Percentiles rank a stretch among this genome's conserved stretches.
phyloP scores from a whole-genome alignment of 2,113 vertebrate genomes.

The Enhydra lutris region DNA sequence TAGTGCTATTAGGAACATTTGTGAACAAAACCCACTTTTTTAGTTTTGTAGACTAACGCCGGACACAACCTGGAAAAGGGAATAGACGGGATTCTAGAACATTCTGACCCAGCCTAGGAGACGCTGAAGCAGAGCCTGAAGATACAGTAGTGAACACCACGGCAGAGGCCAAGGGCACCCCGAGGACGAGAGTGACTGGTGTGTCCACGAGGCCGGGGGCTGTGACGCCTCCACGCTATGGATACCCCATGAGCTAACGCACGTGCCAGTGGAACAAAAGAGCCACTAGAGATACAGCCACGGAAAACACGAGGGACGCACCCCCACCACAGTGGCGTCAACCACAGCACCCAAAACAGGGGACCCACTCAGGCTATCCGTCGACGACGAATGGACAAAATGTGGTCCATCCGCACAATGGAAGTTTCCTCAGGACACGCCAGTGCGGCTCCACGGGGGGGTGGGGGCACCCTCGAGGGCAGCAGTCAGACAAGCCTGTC shows the following conservation, averaged over 20 bases:
- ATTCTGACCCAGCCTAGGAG: neutral
- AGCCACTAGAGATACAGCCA: accelerated
- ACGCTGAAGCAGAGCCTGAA: neutral
- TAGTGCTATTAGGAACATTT: neutral
- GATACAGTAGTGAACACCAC: too few species aligned
- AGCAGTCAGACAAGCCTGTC: too few species aligned
- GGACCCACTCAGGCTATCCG: neutral
- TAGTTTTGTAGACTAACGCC: too few species aligned
- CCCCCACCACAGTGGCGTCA: accelerated
- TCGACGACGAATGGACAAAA: neutral
- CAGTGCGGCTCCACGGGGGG: accelerated
- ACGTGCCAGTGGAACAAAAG: neutral
- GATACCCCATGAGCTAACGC: accelerated
- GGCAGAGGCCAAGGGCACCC: neutral
- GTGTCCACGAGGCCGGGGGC: neutral
- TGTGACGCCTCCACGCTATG: accelerated
- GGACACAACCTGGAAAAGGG: neutral
- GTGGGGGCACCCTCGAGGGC: neutral
- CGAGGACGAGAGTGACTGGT: accelerated
- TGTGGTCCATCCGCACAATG: too few species aligned
- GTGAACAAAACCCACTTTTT: neutral
- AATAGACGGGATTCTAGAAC: neutral
- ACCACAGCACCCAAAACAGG: neutral
- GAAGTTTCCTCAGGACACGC: neutral
- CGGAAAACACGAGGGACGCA: neutral